These are phyloP conservation scores for Kryphioiulus occultus DNA, from an alignment of 2,888 invertebrate species.

Conservation along the genomic window DNA sequence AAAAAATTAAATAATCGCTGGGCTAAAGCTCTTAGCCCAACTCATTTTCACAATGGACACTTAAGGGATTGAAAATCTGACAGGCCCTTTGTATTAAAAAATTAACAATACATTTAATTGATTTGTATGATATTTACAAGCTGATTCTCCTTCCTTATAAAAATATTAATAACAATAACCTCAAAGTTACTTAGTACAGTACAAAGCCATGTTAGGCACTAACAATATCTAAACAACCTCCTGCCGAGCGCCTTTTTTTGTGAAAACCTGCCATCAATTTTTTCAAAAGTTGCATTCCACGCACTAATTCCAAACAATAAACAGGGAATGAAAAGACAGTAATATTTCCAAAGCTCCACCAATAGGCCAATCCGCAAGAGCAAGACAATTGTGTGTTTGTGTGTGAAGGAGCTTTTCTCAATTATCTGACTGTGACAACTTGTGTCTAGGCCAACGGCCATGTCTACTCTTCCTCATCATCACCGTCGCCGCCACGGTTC, in stretches of 20 bases:
- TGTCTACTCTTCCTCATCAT: slow-evolving; percentile 35
- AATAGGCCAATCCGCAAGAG: slow-evolving; percentile 4
- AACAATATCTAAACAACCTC: neutral
- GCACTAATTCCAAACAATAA: slow-evolving; percentile 18
- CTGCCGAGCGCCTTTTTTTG: slow-evolving; percentile 3
- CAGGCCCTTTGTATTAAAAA: neutral
- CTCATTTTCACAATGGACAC: neutral
- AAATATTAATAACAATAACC: neutral
- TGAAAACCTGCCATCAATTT: slow-evolving; percentile 6
- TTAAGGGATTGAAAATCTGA: neutral
- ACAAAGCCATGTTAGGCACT: neutral
- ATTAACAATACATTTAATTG: neutral
- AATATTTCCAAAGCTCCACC: neutral
- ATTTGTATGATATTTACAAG: neutral
- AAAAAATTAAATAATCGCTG: neutral
- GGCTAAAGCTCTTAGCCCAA: neutral
- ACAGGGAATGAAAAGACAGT: slow-evolving; percentile 17
- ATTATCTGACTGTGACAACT: slow-evolving; percentile 50
- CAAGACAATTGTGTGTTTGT: slow-evolving; percentile 40
- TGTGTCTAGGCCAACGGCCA: slow-evolving; percentile 51
- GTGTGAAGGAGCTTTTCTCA: slow-evolving; percentile 39
- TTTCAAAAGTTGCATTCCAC: neutral
- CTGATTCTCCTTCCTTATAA: neutral
- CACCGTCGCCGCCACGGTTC: slow-evolving; percentile 34
- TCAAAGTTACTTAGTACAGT: neutral